phyloP scores from a whole-genome alignment of 2,113 vertebrate species.

The Phoenicopterus ruber region DNA sequence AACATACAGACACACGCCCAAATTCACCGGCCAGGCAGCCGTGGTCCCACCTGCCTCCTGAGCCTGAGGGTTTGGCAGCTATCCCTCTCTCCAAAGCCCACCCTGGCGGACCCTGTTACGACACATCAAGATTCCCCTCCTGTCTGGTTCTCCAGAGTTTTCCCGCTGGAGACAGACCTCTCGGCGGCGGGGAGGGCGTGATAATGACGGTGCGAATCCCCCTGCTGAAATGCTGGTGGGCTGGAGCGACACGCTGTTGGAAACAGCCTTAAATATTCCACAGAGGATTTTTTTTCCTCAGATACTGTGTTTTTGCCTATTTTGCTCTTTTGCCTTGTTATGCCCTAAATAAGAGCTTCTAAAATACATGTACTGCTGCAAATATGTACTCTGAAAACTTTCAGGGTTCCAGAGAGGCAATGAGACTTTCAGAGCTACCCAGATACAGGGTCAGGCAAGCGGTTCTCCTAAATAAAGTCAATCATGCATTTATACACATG shows the following conservation, averaged over 20 bases:
- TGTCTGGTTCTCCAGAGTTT: background rate
- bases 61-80: background rate
- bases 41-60: background rate
- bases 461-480: slow-evolving; percentile 39
- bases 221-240: background rate
- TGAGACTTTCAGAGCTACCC: background rate
- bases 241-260: background rate
- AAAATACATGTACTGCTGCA: background rate
- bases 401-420: accelerated
- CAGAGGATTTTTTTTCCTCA: background rate
- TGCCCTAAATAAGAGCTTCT: background rate
- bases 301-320: background rate
- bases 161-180: background rate
- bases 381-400: background rate
- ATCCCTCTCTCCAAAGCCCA: background rate
- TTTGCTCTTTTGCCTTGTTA: background rate
- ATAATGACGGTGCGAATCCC: background rate
- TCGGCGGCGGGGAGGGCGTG: background rate
- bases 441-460: background rate
- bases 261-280: background rate
- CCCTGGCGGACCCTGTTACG: background rate
- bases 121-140: background rate
- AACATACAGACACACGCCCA: accelerated
- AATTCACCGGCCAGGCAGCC: background rate
- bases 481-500: background rate